phyloP scores from a whole-genome alignment of 2,888 invertebrate species.

The Scaptomyza polygonia region DNA sequence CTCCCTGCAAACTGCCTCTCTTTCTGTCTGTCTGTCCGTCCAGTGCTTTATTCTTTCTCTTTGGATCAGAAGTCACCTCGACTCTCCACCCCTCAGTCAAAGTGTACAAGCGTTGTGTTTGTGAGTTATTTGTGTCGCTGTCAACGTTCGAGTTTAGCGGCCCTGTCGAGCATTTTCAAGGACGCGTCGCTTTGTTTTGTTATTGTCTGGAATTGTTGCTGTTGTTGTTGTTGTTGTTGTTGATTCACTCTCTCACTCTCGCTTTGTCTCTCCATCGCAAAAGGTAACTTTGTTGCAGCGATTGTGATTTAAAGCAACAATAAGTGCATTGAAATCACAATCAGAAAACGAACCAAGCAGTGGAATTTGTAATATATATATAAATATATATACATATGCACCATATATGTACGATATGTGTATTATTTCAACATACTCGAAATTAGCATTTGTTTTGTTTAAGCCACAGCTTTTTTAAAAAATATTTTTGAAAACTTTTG shows the following conservation, averaged over 20 bases:
- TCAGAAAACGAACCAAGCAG: conserved; percentile 58
- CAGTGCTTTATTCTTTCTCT: conserved; percentile 20
- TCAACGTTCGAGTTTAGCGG: conserved; percentile 68
- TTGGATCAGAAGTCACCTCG: conserved; percentile 13
- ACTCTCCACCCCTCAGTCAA: not conserved
- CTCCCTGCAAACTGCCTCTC: conserved; percentile 11
- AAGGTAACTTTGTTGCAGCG: conserved; percentile 19
- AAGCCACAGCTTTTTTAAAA: conserved; percentile 29
- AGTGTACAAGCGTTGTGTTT: conserved; percentile 8
- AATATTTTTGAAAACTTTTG: not conserved
- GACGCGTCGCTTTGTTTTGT: conserved; percentile 72
- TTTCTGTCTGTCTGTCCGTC: conserved; percentile 11
- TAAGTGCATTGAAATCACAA: conserved; percentile 74
- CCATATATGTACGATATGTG: no score
- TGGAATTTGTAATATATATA: conserved; percentile 58
- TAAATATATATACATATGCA: conserved; percentile 9
- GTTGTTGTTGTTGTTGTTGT: conserved; percentile 30
- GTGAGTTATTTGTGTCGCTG: conserved; percentile 76
- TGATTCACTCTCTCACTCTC: conserved; percentile 22
- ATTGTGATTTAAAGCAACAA: conserved; percentile 36
- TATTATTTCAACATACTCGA: conserved; percentile 47
- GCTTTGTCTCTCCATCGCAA: conserved; percentile 7
- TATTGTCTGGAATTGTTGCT: conserved; percentile 73
- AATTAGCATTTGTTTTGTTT: conserved; percentile 55
- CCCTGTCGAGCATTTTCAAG: conserved; percentile 72